These are phyloP conservation scores for Chlorodrepanis virens DNA, from an alignment of 2,113 vertebrate species.

Conservation along the genomic window DNA sequence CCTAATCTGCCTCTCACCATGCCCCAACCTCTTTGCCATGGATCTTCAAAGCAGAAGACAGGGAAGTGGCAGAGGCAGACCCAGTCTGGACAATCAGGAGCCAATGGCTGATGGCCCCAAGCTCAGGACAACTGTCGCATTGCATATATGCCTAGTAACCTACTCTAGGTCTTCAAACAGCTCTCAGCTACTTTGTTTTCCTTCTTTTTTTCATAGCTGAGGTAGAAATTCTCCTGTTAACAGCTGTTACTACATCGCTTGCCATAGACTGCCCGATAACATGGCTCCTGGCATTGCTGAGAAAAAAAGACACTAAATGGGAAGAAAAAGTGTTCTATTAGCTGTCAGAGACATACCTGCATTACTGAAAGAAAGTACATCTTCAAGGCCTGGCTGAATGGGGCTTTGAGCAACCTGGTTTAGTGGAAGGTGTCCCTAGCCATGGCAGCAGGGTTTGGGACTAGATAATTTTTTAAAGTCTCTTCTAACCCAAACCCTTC, in stretches of 20 bases:
- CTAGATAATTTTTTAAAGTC: not conserved
- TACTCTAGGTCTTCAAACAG: not conserved
- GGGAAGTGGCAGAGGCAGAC: fast-evolving
- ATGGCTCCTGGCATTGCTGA: not conserved
- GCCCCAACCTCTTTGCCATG: not conserved
- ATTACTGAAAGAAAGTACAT: not conserved
- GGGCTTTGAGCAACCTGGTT: not conserved
- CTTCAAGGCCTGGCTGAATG: not conserved
- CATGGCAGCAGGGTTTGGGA: not conserved
- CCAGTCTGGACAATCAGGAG: not conserved
- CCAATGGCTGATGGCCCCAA: too few relatives aligned
- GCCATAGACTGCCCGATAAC: not conserved
- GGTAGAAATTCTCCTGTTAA: not conserved
- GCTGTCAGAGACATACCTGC: not conserved
- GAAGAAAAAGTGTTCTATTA: not conserved
- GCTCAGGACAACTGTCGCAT: not conserved
- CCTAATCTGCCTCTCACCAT: not conserved
- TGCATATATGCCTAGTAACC: not conserved
- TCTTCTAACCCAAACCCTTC: not conserved
- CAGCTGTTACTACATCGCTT: not conserved
- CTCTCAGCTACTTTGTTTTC: not conserved
- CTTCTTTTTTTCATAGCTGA: not conserved
- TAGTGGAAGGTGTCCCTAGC: not conserved
- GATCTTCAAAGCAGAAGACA: not conserved
- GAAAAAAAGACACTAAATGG: not conserved